Conservation (phyloP, 30 jellyfish, hydroid and myxozoan species). For the Chironex yamaguchii region DNA sequence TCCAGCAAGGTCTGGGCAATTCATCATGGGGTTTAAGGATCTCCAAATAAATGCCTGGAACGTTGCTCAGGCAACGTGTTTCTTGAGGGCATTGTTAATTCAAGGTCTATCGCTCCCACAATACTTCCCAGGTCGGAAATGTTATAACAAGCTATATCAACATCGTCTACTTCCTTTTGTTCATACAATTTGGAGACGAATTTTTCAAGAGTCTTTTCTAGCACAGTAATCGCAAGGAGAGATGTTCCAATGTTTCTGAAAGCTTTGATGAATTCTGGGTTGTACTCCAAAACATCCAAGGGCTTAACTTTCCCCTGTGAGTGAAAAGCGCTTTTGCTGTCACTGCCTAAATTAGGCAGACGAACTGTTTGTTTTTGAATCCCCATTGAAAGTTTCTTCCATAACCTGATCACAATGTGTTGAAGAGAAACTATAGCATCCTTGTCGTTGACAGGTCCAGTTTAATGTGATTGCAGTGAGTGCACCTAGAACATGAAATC, state of each 20-base stretch:
- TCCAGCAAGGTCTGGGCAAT: constrained; percentile 1
- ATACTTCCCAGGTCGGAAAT: constrained; percentile 13
- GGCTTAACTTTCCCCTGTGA: neutral
- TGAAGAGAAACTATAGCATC: constrained; percentile 27
- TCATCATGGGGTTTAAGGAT: neutral
- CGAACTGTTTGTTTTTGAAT: constrained; percentile 59
- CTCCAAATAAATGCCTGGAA: constrained; percentile 2
- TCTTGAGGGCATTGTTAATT: constrained; percentile 2
- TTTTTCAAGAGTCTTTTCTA: neutral
- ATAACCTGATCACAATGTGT: constrained; percentile 61
- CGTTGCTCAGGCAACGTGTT: neutral
- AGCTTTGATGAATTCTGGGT: neutral
- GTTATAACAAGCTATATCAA: constrained; percentile 2
- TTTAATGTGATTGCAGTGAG: constrained; percentile 9
- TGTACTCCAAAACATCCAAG: constrained; percentile 1
- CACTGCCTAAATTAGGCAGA: constrained; percentile 20
- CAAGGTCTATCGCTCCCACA: neutral
- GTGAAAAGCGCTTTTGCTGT: constrained; percentile 18
- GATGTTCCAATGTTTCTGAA: neutral
- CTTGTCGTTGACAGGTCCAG: constrained; percentile 69
- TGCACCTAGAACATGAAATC: constrained; percentile 20
- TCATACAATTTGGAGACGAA: constrained; percentile 6
- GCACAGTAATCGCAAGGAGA: too few relatives aligned
- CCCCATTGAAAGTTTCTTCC: constrained; percentile 56
- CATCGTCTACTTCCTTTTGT: neutral